Base-by-base conservation (phyloP, 2,888 invertebrate species). In the Acanthacorydalis orientalis region DNA sequence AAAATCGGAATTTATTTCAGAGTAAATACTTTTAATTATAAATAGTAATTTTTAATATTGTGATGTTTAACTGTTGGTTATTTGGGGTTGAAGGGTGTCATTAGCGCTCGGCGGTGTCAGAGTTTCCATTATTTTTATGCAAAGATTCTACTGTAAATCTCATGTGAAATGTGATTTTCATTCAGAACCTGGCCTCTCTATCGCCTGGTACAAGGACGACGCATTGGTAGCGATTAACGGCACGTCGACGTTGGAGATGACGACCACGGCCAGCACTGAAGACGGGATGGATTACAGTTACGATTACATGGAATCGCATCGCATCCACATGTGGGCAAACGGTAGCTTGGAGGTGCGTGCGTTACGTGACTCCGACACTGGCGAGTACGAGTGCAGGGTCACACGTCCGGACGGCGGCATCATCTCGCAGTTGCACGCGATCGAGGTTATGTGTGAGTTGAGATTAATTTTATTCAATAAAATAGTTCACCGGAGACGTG, bases 371-470 rank as follows among this genome's bases (percentile, higher is more conserved):
- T 59, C 63, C 9, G 82, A 83, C 55, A 75, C 77, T 0, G 82
- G 79, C 1, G 72, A 75, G 53, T 83, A 83, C 55, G 75, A 74
- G 8, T 83, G 83, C 53, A 78, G 80, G 67, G 78, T 78, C 1
- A 59, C 77, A 11, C 67, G 81, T 15, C 72, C 75, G 0, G 72
- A 74, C 32, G 80, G 81, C 23, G 23, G 23, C 23, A 6, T 23
- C 23, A 23, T 23, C 23, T 23, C 73, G 38, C 86, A 86, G 62
- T 71, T 75, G 2, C 84, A 87, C 58, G 75, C 80, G 15, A 82
- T 87, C 53, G 80, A 84, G 72, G 87, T 87, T 3, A 74, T 83
- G 61, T 80, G 83, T 83, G 65, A 75, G 80, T 74, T 52, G 31
- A 12, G 12, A 43, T 7, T 37, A 37, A 9, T 9, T 37, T 37